Base-by-base conservation (phyloP, 2,888 invertebrate species). In the Chloroclystis v-ata region DNA sequence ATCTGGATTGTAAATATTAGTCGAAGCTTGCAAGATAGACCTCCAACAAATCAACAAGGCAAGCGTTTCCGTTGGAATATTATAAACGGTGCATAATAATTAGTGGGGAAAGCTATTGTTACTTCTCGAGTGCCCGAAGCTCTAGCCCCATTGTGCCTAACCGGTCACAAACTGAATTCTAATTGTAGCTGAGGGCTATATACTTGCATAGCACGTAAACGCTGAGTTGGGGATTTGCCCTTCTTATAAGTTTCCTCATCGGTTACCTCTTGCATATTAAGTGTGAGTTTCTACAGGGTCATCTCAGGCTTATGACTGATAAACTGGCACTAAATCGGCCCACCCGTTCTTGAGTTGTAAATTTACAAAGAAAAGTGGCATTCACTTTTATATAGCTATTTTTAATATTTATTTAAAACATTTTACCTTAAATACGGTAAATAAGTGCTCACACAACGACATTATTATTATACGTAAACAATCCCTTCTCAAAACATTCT, bases 151-250 rank as follows among this genome's bases (percentile, higher is more conserved):
- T 68, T 68, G 65, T 69, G 56, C 51, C 45, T 40, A 59, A 54
- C 63, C 62, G 63, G 56, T 62, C 61, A 63, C 64, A 62, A 61
- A 63, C 64, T 54, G 65, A 68, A 67, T 68, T 65, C 67, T 65
- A 68, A 68, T 67, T 65, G 61, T 54, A 61, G 49, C 57, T n/a
- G n/a, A n/a, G 54, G 51, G 60, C 48, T 45, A 35, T 44, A 28
- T 38, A 14, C 43, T 46, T 46, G 25, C 13, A n/a, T 11, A 9
- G 39, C 28, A 41, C 30, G 28, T 35, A 29, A 20, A 14, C 37
- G 35, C 20, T 41, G 24, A 40, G 35, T 16, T 8, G 32, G 14
- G 35, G 20, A 35, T 10, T 13, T 33, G n/a, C 28, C 4, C n/a
- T 14, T n/a, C 14, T 33, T 33, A 16, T n/a, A 12, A 32, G n/a